Base-by-base conservation (phyloP, 2,888 invertebrate species). In the Seira musarum region DNA sequence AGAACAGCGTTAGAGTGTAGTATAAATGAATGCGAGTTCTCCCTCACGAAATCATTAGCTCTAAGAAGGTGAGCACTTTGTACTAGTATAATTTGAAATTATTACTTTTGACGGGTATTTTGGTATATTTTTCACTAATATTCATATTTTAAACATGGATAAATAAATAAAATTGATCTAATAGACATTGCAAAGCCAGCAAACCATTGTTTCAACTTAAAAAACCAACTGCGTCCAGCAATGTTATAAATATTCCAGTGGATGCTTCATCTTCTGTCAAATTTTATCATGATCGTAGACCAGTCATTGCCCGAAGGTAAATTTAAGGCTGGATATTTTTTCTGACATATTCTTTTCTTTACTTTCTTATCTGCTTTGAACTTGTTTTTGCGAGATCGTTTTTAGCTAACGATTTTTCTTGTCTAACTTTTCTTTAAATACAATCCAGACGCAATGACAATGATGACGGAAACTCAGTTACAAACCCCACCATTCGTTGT, bases 201-300 rank as follows among this genome's bases (percentile, higher is more conserved):
- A 76, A 76, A 46, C 76, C 76, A n/a, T 2, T 60, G 35, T 76
- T 76, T 30, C 69, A 69, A 17, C 64, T 76, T 21, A 69, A 76
- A 35, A 76, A 76, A 24, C 76, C 76, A 21, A 65, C 76, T 22
- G 53, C 76, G 1, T 68, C 69, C 3, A 49, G 24, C 19, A 68
- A 63, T 15, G 46, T 63, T 2, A 69, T 76, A 15, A 68, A 76
- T 66, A 76, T 76, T 24, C 76, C 76, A n/a, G 63, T 76, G 24
- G 69, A 76, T 64, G 17, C 76, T 10, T 30, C 76, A 8, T 69
- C 76, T 8, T 76, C 76, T 22, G 76, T 76, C 25, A 76, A 76
- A 69, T 76, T 69, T 69, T 76, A 69, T 76, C 76, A 76, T 69
- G 76, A 76, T 64, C 24, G 49, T 53, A 76, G 69, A 68, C 69